phyloP scores from a whole-genome alignment of 2,797 vertebrate genomes.

The Adelosebastes latens region DNA sequence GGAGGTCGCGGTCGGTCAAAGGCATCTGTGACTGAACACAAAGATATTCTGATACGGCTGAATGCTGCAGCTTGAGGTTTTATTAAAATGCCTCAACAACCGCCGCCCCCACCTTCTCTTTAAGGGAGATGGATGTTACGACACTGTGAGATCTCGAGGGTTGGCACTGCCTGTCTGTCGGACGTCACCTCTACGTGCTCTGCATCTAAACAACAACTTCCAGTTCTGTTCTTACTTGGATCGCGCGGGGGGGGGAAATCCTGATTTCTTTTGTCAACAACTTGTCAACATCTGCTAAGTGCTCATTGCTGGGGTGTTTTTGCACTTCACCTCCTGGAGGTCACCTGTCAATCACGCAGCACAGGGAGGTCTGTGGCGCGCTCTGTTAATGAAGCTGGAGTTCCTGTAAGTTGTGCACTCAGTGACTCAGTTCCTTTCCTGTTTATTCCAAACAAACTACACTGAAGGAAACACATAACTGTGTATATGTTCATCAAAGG shows the following conservation, averaged over 20 bases:
- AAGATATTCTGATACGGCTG: conserved; percentile 52
- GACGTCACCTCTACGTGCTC: conserved; percentile 17
- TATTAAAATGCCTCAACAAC: conserved; percentile 38
- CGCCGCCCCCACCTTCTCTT: not conserved
- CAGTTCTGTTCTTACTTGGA: conserved; percentile 2
- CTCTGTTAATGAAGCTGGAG: not conserved
- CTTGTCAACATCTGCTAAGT: conserved; percentile 58
- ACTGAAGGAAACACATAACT: not conserved
- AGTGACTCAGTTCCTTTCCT: conserved; percentile 1
- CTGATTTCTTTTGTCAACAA: conserved; percentile 43
- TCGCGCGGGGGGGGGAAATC: not conserved
- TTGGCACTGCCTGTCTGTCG: conserved; percentile 27
- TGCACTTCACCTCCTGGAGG: conserved; percentile 50
- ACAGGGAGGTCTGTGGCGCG: conserved; percentile 13
- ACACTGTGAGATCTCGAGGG: not conserved
- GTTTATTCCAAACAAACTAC: conserved; percentile 4
- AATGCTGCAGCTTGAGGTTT: conserved; percentile 46
- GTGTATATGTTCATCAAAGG: not conserved
- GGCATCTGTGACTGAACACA: conserved; percentile 50
- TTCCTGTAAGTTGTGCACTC: not conserved
- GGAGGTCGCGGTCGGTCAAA: conserved; percentile 64
- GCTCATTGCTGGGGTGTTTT: conserved; percentile 56
- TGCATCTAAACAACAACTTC: conserved; percentile 31
- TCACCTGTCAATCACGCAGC: conserved; percentile 56
- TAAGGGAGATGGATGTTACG: conserved; percentile 20